Evolutionary conservation across 2,888 invertebrate genomes (phyloP), one percentile per base, ranked within the genome.

Genomic region (Pheosia gnoma): DNA sequence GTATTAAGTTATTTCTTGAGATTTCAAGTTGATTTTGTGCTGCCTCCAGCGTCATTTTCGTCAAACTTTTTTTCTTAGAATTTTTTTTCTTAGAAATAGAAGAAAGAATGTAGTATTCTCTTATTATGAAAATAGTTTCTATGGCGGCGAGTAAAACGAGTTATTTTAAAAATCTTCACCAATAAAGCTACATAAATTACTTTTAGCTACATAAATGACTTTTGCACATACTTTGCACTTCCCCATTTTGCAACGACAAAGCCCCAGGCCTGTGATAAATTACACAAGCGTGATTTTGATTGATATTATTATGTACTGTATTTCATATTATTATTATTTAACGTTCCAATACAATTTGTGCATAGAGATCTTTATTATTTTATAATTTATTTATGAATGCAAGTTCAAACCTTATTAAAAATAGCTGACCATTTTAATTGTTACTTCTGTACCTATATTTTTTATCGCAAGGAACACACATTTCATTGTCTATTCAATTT

Each of bases 291-390:
- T 58, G 45, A 36, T 25, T 37, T 74, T 71, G 69, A 73, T 71
- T 74, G 61, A 74, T 72, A n/a, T 65, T 69, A 66, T 66, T 67
- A 65, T 68, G 66, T 61, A 63, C 57, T 60, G 63, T 62, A 71
- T 65, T 74, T 66, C 4, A n/a, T 51, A 70, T 65, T 57, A 49
- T 59, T 64, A 59, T 66, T 65, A 71, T 68, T 71, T 71, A 64
- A 59, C 65, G 65, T 61, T 47, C 47, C 47, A 59, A 60, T 47
- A n/a, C 47, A 47, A 47, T n/a, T 47, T 47, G n/a, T 47, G 5
- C 5, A 11, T 47, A 47, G 47, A 47, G 47, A 11, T 47, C 11
- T n/a, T 47, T 3, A 47, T 47, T 47, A 11, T 47, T 47, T 47
- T 47, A n/a, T 47, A n/a, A 47, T 11, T 47, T 47, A 47, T n/a